Conservation (phyloP, 2,888 invertebrate genomes). For the Molorchus minor region DNA sequence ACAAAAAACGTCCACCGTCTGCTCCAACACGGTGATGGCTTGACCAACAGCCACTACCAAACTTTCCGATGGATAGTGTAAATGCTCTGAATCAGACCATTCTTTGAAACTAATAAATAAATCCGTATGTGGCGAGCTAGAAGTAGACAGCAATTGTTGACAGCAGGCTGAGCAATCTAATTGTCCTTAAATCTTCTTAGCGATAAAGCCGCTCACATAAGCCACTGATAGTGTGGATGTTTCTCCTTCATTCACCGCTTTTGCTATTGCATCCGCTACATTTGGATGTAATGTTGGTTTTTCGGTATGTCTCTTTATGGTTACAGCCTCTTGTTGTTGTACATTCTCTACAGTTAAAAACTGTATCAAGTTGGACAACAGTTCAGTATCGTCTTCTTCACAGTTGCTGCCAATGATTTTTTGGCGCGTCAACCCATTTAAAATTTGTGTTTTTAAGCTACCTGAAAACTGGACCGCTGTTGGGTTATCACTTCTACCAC, state of each 20-base stretch:
- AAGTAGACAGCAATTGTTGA: not conserved
- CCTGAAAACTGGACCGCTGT: not conserved
- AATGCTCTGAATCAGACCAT: too few relatives aligned
- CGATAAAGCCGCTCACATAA: conserved; percentile 5
- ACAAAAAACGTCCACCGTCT: too few relatives aligned
- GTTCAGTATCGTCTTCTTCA: not conserved
- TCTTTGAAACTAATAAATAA: not conserved
- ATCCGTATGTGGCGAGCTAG: not conserved
- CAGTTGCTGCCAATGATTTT: too few relatives aligned
- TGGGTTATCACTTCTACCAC: not conserved
- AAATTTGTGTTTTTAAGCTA: conserved; percentile 2
- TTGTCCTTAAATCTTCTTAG: not conserved
- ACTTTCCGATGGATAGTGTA: too few relatives aligned
- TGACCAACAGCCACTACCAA: too few relatives aligned
- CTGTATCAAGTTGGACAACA: not conserved
- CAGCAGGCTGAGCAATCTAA: not conserved
- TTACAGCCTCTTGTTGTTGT: too few relatives aligned
- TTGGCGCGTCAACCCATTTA: conserved; percentile 2
- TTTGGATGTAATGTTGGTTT: too few relatives aligned
- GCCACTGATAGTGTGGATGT: not conserved
- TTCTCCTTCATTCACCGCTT: not conserved
- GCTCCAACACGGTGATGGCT: too few relatives aligned
- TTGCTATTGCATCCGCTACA: not conserved
- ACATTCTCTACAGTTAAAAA: conserved; percentile 6
- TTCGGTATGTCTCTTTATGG: too few relatives aligned